Conservation (phyloP, 2,888 invertebrate genomes). For the Ceramica pisi region DNA sequence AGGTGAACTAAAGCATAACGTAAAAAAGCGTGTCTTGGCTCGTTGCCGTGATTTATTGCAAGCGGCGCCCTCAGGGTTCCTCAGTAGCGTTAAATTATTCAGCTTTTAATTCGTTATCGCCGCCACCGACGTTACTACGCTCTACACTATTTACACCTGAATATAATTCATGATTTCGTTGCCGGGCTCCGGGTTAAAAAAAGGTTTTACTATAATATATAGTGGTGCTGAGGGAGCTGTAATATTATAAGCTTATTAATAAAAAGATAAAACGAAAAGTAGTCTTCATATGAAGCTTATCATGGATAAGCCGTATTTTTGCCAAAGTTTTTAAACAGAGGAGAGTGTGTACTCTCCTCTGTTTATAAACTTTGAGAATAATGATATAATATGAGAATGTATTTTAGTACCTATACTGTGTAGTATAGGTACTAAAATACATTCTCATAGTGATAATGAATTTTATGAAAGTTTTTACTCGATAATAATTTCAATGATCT, state of each 20-base stretch:
- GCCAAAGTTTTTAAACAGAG: background rate
- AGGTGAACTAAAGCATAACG: conserved; percentile 88
- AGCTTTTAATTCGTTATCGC: conserved; percentile 90
- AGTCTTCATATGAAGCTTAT: background rate
- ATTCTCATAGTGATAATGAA: too few relatives aligned
- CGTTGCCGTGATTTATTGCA: conserved; percentile 87
- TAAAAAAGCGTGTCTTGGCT: conserved; percentile 84
- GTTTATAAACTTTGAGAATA: background rate
- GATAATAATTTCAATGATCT: too few relatives aligned
- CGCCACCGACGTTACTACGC: conserved; percentile 83
- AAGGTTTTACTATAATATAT: conserved; percentile 44
- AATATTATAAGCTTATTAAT: conserved; percentile 28
- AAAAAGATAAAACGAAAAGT: background rate
- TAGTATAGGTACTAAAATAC: too few relatives aligned
- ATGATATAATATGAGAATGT: too few relatives aligned
- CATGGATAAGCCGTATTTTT: background rate
- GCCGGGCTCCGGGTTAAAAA: conserved; percentile 58
- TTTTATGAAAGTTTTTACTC: too few relatives aligned
- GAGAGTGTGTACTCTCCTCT: too few relatives aligned
- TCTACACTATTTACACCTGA: conserved; percentile 87
- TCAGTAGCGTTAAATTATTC: conserved; percentile 89
- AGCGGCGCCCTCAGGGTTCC: conserved; percentile 76
- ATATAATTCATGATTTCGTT: conserved; percentile 85
- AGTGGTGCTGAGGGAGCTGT: conserved; percentile 7
- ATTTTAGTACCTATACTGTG: too few relatives aligned